Conservation (phyloP, 2,888 invertebrate genomes). For the Leptinotarsa peninsularis region DNA sequence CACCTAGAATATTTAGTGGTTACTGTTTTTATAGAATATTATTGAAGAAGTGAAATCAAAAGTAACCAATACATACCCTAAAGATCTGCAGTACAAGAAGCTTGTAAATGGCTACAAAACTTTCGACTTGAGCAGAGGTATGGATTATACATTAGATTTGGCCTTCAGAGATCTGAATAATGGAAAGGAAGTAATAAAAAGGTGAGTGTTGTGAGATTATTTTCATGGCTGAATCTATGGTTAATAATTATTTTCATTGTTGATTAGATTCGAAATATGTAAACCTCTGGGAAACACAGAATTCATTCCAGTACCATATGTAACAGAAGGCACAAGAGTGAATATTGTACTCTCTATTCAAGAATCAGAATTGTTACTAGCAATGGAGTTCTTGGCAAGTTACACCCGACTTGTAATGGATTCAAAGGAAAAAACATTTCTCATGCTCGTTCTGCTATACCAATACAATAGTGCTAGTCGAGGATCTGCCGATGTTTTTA, state of each 20-base stretch:
- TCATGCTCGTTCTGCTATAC: constrained; percentile 81
- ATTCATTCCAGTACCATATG: constrained; percentile 92
- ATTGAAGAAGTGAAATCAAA: constrained; percentile 66
- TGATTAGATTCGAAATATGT: constrained; percentile 78
- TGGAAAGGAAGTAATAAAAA: constrained; percentile 68
- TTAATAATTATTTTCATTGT: neutral
- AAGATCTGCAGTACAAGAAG: constrained; percentile 69
- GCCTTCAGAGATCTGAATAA: constrained; percentile 68
- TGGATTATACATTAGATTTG: constrained; percentile 87
- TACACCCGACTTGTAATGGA: constrained; percentile 75
- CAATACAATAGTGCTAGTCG: constrained; percentile 74
- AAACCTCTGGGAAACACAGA: constrained; percentile 90
- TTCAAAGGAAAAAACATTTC: constrained; percentile 81
- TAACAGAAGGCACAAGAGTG: constrained; percentile 91
- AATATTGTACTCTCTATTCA: constrained; percentile 81
- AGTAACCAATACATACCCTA: constrained; percentile 67
- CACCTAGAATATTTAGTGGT: neutral
- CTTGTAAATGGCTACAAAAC: constrained; percentile 79
- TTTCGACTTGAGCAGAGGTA: constrained; percentile 86
- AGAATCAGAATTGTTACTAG: constrained; percentile 69
- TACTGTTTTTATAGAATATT: constrained; percentile 54
- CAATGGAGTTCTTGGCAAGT: constrained; percentile 76
- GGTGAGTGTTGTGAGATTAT: constrained; percentile 56
- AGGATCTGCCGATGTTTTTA: constrained; percentile 66
- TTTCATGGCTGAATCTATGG: neutral